Percentiles rank a stretch among this genome's conserved stretches.
Conservation (phyloP, 2,113 vertebrate species). For the Gasterosteus aculeatus region DNA sequence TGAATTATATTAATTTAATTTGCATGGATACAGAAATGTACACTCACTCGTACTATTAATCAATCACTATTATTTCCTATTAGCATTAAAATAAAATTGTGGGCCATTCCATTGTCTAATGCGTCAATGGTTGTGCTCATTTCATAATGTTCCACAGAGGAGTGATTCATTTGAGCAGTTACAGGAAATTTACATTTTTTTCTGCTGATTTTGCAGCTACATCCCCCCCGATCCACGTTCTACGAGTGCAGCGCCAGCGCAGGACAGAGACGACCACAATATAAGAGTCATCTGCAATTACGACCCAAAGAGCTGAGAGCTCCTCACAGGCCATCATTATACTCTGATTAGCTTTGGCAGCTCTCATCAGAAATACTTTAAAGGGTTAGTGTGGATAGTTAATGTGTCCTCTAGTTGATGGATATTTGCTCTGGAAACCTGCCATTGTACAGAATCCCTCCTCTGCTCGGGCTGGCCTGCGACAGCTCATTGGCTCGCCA, state of each 20-base stretch:
- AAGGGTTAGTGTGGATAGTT: slow-evolving; percentile 28
- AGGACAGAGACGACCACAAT: slow-evolving; percentile 1
- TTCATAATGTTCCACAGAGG: not conserved
- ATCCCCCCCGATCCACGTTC: slow-evolving; percentile 1
- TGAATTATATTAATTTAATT: not conserved
- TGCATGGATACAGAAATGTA: not conserved
- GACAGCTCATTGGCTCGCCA: not conserved
- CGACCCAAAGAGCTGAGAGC: slow-evolving; percentile 1
- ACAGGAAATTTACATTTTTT: not conserved
- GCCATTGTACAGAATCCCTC: slow-evolving; percentile 3
- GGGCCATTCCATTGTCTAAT: not conserved
- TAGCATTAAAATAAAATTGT: not conserved
- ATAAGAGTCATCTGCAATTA: slow-evolving; percentile 25
- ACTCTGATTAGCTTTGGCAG: slow-evolving; percentile 44
- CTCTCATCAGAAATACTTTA: slow-evolving; percentile 15
- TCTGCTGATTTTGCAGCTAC: not conserved
- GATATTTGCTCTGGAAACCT: slow-evolving; percentile 21
- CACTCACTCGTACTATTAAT: not conserved
- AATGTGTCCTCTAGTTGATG: slow-evolving; percentile 34
- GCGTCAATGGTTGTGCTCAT: not conserved
- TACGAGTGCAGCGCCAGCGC: slow-evolving; percentile 1
- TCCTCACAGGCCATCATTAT: slow-evolving; percentile 24
- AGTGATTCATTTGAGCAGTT: not conserved
- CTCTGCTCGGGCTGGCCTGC: not conserved
- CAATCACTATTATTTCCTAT: not conserved